phyloP scores from a whole-genome alignment of 2,797 vertebrate species.

The Iguana delicatissima region DNA sequence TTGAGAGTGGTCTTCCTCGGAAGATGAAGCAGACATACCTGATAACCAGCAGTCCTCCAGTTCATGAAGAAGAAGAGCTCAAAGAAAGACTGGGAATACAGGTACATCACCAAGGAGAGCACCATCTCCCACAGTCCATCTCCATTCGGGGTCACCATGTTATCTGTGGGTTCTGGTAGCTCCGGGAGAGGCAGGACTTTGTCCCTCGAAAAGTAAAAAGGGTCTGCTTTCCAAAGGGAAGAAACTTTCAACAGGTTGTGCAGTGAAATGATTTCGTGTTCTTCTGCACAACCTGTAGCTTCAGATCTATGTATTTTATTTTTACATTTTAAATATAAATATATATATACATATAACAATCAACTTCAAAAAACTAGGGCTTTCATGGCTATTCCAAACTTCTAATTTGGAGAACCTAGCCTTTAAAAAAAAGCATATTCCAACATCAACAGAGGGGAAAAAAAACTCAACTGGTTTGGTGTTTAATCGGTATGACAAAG shows the following conservation, averaged over 20 bases:
- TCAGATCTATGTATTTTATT: slow-evolving; percentile 70
- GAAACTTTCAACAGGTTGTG: slow-evolving; percentile 93
- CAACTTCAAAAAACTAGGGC: slow-evolving; percentile 83
- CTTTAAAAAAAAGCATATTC: slow-evolving; percentile 46
- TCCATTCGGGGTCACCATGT: slow-evolving; percentile 87
- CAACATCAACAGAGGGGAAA: slow-evolving; percentile 52
- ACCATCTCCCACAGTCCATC: slow-evolving; percentile 89
- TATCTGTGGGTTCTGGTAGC: slow-evolving; percentile 88
- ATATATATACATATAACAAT: background rate
- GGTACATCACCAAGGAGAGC: slow-evolving; percentile 89
- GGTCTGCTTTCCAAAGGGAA: slow-evolving; percentile 97
- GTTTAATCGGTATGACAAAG: slow-evolving; percentile 49
- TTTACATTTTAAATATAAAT: background rate
- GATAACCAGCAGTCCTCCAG: no score
- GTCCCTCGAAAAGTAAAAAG: slow-evolving; percentile 93
- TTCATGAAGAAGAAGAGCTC: no score
- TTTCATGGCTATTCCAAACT: slow-evolving; percentile 80
- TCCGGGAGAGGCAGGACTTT: slow-evolving; percentile 90
- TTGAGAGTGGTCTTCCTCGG: no score
- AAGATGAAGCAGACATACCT: no score
- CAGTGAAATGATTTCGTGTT: slow-evolving; percentile 88
- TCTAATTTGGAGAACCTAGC: slow-evolving; percentile 45
- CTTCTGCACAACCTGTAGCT: slow-evolving; percentile 77
- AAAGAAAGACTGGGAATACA: slow-evolving; percentile 90
- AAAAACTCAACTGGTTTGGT: slow-evolving; percentile 46